These are phyloP conservation scores for Picathartes gymnocephalus DNA, from an alignment of 2,113 vertebrate genomes.

Conservation along the genomic window DNA sequence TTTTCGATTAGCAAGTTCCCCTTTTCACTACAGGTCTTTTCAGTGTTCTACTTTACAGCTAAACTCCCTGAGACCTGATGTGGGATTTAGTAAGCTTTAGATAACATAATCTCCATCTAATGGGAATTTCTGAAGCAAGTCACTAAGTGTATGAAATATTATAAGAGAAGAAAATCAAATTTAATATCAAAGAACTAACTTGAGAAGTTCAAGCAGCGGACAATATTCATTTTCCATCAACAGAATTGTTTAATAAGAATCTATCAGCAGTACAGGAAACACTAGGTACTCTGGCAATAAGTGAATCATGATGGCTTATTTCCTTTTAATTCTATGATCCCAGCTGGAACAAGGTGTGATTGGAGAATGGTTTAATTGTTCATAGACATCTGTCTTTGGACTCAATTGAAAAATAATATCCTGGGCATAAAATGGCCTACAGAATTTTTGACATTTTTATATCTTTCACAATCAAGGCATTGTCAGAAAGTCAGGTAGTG, in stretches of 20 bases:
- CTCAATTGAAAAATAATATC: conserved; percentile 76
- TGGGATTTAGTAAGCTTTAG: conserved; percentile 70
- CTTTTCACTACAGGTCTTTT: conserved; percentile 7
- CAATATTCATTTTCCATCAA: conserved; percentile 68
- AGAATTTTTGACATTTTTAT: conserved; percentile 76
- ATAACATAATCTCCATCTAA: conserved; percentile 73
- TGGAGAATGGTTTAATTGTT: conserved; percentile 76
- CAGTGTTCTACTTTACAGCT: conserved; percentile 43
- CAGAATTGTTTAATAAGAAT: conserved; percentile 74
- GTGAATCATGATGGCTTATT: conserved; percentile 80
- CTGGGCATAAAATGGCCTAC: conserved; percentile 64
- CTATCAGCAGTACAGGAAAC: conserved; percentile 70
- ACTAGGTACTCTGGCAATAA: conserved; percentile 61
- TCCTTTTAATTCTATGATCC: conserved; percentile 75
- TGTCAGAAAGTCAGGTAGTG: conserved; percentile 75
- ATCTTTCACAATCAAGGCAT: conserved; percentile 76
- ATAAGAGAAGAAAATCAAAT: conserved; percentile 64
- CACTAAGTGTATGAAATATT: conserved; percentile 69
- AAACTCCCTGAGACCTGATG: conserved; percentile 53
- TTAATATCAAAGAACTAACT: conserved; percentile 70
- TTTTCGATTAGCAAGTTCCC: conserved; percentile 57
- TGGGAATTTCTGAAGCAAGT: conserved; percentile 69
- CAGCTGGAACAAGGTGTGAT: conserved; percentile 79
- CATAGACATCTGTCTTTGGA: conserved; percentile 78
- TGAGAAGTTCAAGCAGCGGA: conserved; percentile 73